A percentile compares a stretch with the other conserved stretches of the same genome.
Evolutionary conservation across 2,797 vertebrate genomes (phyloP).

Genomic region (Caiman crocodilus): DNA sequence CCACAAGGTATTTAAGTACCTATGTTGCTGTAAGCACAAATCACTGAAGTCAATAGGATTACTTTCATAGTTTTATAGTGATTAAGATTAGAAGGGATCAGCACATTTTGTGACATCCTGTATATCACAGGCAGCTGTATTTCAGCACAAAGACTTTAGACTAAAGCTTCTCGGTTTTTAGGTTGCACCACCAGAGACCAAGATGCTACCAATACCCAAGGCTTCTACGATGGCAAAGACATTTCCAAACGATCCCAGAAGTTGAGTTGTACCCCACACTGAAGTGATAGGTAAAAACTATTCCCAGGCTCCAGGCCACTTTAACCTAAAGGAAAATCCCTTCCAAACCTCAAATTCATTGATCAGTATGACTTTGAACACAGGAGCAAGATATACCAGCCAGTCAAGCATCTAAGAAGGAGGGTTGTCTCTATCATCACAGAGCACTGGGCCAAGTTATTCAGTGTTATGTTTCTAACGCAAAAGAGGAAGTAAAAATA

Average conservation of each 20-base stretch:
- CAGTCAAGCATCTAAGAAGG: neutral
- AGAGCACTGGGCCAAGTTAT: fast-evolving
- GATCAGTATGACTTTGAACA: neutral
- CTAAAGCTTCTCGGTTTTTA: constrained; percentile 1
- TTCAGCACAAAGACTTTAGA: neutral
- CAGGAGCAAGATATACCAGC: fast-evolving
- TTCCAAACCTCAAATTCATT: fast-evolving
- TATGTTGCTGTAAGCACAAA: constrained; percentile 29
- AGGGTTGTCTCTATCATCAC: neutral
- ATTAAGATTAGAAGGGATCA: neutral
- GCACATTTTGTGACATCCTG: constrained; percentile 24
- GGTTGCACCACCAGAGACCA: neutral
- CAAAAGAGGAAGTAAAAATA: neutral
- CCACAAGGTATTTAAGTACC: constrained; percentile 5
- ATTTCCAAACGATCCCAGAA: neutral
- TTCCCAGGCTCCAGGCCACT: neutral
- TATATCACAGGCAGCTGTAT: neutral
- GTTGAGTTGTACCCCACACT: neutral
- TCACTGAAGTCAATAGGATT: neutral
- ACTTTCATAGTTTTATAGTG: neutral
- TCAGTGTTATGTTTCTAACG: neutral
- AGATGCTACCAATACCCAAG: neutral
- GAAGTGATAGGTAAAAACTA: neutral
- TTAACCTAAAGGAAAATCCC: neutral
- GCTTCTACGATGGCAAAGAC: neutral